These are phyloP conservation scores for Mesembrinibis cayennensis DNA, from an alignment of 2,113 vertebrate genomes.

Conservation along the genomic window DNA sequence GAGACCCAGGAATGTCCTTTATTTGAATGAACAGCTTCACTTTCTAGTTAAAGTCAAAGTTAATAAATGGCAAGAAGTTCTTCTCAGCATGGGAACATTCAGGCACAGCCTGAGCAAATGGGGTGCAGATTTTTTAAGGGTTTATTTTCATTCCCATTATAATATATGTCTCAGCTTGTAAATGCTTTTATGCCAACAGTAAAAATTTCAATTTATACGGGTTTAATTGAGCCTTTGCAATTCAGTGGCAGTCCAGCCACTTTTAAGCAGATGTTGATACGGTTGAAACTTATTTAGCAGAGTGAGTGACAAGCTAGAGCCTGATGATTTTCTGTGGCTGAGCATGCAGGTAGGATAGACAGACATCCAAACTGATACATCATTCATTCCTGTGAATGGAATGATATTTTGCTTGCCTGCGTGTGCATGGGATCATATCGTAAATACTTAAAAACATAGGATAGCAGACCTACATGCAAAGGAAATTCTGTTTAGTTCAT, in stretches of 20 bases:
- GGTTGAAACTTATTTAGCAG: slow-evolving; percentile 18
- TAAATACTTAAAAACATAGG: not conserved
- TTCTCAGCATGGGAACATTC: slow-evolving; percentile 47
- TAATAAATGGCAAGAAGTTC: slow-evolving; percentile 61
- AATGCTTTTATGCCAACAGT: slow-evolving; percentile 48
- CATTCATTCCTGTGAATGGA: not conserved
- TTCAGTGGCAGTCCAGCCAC: slow-evolving; percentile 30
- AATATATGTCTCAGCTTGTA: slow-evolving; percentile 38
- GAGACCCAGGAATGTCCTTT: slow-evolving; percentile 43
- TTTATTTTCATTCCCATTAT: slow-evolving; percentile 30
- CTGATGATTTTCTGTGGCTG: not conserved
- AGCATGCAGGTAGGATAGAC: not conserved
- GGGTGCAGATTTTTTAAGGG: slow-evolving; percentile 61
- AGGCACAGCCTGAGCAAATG: slow-evolving; percentile 58
- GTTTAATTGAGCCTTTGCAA: slow-evolving; percentile 35
- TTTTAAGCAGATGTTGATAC: slow-evolving; percentile 45
- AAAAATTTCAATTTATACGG: slow-evolving; percentile 41
- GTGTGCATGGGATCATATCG: not conserved
- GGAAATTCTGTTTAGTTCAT: not conserved
- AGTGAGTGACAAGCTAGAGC: slow-evolving; percentile 19
- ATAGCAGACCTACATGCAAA: not conserved
- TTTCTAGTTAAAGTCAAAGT: slow-evolving; percentile 66
- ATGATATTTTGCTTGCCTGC: not conserved
- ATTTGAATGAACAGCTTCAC: slow-evolving; percentile 39
- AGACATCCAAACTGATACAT: not conserved